Evolutionary conservation across 2,113 vertebrate genomes (phyloP), one percentile per base, ranked within the genome.

Genomic region (Procavia capensis): DNA sequence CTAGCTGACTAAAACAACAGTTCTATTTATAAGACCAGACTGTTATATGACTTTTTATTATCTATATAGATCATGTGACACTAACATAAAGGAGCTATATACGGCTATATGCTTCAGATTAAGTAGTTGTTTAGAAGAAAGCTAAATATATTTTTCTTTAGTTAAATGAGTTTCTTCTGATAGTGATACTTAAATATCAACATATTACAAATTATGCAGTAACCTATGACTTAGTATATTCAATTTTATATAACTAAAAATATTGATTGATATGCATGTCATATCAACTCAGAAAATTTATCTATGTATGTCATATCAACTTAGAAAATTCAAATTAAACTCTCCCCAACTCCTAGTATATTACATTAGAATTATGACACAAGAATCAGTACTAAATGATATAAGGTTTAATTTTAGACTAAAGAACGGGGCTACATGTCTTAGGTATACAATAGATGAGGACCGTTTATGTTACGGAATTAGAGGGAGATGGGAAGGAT

Each of bases 121-220:
- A 96, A 85, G 45, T 78, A 85, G 54, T 82, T 96, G 36, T 91
- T 96, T 74, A 54, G 84, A 95, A 84, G 57, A 24, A 93, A 81
- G 31, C 80, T 93, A 75, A 85, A 79, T 93, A 88, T 89, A 70
- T 93, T 81, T 97, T 96, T 39, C n/a, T 94, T 13, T 79, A 96
- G 91, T 84, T 95, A 45, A 76, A 47, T 76, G 34, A 41, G 17
- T 43, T 95, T 81, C 39, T 95, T 41, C 57, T 85, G 59, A 78
- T 88, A 96, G 82, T 93, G 54, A 81, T 86, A 91, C 10, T 17
- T 19, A 81, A 94, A 25, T 45, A 88, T 96, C 94, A 92, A 90
- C 31, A 72, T 66, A 91, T 68, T 91, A 84, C 64, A 95, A 95
- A 94, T 94, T 92, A 92, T 75, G 84, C 41, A 78, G 36, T 78